Base-by-base conservation (phyloP, 2,888 invertebrate species). In the Cremastinae sp. region DNA sequence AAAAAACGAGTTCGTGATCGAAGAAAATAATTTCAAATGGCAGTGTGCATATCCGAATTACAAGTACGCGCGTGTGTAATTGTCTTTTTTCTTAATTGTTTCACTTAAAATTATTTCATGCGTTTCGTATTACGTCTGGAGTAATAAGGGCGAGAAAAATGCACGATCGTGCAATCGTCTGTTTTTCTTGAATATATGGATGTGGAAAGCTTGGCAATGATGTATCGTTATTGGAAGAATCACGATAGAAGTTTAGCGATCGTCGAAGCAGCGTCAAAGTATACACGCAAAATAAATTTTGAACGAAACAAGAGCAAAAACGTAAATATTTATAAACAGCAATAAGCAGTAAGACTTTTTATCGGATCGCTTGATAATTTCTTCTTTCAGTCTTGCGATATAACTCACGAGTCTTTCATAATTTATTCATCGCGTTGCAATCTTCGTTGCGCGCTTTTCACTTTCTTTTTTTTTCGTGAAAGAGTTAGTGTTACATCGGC, bases 1-100 rank as follows among this genome's bases (percentile, higher is more conserved):
- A 47, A 28, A 10, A 28, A 51, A 47, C 34, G 10, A 51, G 45
- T 51, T 38, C 9, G 56, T 20, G 49, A 41, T 41, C n/a, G n/a
- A 51, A 51, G 14, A 12, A 59, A 59, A 51, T 22, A 59, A 41
- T 51, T n/a, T 49, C 38, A 59, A 61, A 66, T 74, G 73, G 73
- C 73, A 74, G 73, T 74, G 73, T 74, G 73, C 73, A 74, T 72
- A 47, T 47, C 41, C 54, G 45, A 47, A 45, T 59, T 54, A 65
- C 65, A 14, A 51, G 68, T 51, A 16, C 41, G 43, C 66, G 73
- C 38, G 66, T 72, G 72, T 56, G 34, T 45, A 28, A 45, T 68
- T 68, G 14, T 49, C 47, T 65, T 38, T 43, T 49, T 62, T n/a
- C 20, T 34, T 28, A 28, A 28, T 28, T 28, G 28, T 28, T 28